phyloP scores from a whole-genome alignment of 2,797 vertebrate genomes.

The Gymnodraco acuticeps region DNA sequence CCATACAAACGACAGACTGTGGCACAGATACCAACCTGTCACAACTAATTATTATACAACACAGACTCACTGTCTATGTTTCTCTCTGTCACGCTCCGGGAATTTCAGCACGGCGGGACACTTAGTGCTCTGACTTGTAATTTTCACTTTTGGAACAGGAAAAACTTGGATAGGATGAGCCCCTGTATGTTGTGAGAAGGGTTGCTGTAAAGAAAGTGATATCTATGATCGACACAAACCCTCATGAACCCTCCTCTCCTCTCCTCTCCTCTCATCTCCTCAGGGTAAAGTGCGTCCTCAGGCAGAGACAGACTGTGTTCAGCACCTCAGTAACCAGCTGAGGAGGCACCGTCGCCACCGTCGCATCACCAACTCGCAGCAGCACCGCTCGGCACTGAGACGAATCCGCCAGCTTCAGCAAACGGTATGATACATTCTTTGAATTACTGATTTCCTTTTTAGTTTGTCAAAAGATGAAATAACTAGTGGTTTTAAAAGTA shows the following conservation, averaged over 20 bases:
- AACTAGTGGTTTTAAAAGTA: not conserved
- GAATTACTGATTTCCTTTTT: not conserved
- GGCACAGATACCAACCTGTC: constrained; percentile 70
- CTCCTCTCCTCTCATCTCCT: not conserved
- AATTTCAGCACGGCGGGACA: constrained; percentile 15
- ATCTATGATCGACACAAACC: not conserved
- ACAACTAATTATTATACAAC: constrained; percentile 57
- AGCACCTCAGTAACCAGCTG: constrained; percentile 83
- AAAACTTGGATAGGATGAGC: not conserved
- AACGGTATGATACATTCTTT: constrained; percentile 73
- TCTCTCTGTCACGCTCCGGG: constrained; percentile 18
- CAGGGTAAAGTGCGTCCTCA: constrained; percentile 84
- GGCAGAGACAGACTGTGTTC: constrained; percentile 85
- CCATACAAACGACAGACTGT: constrained; percentile 66
- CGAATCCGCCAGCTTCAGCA: constrained; percentile 86
- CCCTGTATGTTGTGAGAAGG: not conserved
- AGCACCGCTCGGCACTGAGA: constrained; percentile 78
- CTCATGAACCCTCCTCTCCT: not conserved
- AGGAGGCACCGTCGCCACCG: constrained; percentile 82
- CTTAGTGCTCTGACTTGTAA: constrained; percentile 16
- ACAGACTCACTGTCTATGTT: constrained; percentile 23
- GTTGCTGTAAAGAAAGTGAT: not conserved
- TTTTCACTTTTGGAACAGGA: constrained; percentile 1
- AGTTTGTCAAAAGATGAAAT: not conserved
- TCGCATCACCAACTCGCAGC: constrained; percentile 71